Base-by-base conservation (phyloP, 2,888 invertebrate species). In the Tetanocera ferruginea region DNA sequence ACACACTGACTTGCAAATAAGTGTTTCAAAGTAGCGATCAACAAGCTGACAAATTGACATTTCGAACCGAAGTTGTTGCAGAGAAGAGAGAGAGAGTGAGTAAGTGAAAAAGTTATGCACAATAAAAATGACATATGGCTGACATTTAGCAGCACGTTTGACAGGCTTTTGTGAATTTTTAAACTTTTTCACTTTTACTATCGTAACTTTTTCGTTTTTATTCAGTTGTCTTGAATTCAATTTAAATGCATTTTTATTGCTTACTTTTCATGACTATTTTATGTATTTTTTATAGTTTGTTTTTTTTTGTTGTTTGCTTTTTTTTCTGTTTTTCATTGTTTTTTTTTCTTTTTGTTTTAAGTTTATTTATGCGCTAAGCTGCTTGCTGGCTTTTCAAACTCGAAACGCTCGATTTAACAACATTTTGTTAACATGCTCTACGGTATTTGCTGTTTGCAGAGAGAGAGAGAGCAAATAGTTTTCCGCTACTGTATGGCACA, bases 1-100 rank as follows among this genome's bases (percentile, higher is more conserved):
- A 76, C 79, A 79, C 76, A 79, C 77, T 77, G 69, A 76, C 79
- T 77, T 79, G 79, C 76, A 76, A 79, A 79, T 79, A 75, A 49
- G 37, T 43, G 37, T 57, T 14, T 49, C 66, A 28, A 37, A 43
- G 34, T 37, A 72, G 19, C 74, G 75, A 77, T 76, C 79, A 69
- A 62, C 67, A 67, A 76, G 74, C 79, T 72, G 77, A 77, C 77
- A 77, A 77, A 76, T 77, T 77, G 79, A 79, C 77, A 79, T 79
- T 76, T 79, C 69, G 62, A 37, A 9, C 60, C 11, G 14, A 14
- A 43, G 14, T 1, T 11, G 43, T 11, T 43, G 43, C 11, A 43
- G 43, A 31, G 31, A 43, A 14, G 14, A 14, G 43, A 43, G 43
- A 31, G 31, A 43, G 43, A 43, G 43, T 3, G 14, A 8, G 8